phyloP scores from a whole-genome alignment of 23 tunicate species.

The Trididemnum nubilum region DNA sequence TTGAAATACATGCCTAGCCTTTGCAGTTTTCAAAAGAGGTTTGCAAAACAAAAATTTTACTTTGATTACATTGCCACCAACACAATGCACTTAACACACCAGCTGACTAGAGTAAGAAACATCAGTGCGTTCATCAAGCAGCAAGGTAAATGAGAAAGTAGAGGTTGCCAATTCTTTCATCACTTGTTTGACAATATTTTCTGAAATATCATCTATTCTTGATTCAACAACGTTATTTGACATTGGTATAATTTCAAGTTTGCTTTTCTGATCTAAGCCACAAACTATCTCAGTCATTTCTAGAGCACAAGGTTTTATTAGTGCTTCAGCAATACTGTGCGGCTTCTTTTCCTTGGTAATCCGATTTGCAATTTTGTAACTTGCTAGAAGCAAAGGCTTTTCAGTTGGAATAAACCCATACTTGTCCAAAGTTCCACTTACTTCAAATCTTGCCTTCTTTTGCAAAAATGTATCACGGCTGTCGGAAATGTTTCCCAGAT shows the following conservation, averaged over 20 bases:
- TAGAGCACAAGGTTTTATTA: conserved; percentile 40
- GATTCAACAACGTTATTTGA: conserved; percentile 34
- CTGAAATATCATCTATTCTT: conserved; percentile 42
- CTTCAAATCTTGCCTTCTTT: conserved; percentile 28
- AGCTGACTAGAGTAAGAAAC: conserved; percentile 33
- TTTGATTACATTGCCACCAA: conserved; percentile 29
- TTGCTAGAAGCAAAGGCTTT: conserved; percentile 40
- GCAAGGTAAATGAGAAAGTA: conserved; percentile 37
- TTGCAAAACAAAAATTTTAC: conserved; percentile 54
- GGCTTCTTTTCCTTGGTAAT: conserved; percentile 44
- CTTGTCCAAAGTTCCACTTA: conserved; percentile 14
- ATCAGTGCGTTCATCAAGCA: conserved; percentile 55
- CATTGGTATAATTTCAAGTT: conserved; percentile 20
- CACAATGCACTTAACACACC: too few species aligned
- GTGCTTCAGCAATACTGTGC: conserved; percentile 22
- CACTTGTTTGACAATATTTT: conserved; percentile 39
- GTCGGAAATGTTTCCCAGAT: conserved; percentile 23
- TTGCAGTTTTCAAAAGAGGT: conserved; percentile 39
- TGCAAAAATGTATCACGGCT: conserved; percentile 19
- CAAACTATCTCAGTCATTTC: conserved; percentile 35
- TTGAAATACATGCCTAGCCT: conserved; percentile 31
- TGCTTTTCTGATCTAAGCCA: conserved; percentile 33
- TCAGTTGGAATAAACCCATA: conserved; percentile 36
- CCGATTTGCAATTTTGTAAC: conserved; percentile 38
- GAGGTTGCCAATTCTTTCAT: conserved; percentile 29